Evolutionary conservation across 1,140 invertebrate genomes (phyloP).

Genomic region (Acromyrmex heyeri): DNA sequence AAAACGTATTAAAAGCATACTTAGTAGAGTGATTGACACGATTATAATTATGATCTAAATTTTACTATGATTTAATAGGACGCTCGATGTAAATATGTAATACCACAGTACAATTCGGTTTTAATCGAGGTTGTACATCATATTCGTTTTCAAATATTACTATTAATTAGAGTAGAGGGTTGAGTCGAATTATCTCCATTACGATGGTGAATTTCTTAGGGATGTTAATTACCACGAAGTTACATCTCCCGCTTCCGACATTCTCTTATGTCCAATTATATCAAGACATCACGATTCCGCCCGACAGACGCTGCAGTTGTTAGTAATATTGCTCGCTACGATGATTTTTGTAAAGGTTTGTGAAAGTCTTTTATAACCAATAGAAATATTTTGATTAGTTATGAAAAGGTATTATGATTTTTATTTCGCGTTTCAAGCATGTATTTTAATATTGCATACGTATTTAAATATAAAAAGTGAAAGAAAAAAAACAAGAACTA

Average conservation of each 20-base stretch:
- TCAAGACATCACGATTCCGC: constrained; percentile 52
- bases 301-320: constrained; percentile 22
- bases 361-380: neutral
- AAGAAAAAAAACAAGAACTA: neutral
- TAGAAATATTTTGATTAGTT: constrained; percentile 18
- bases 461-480: neutral
- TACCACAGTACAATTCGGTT: constrained; percentile 32
- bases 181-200: constrained; percentile 68
- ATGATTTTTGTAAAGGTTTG: neutral
- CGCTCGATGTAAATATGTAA: constrained; percentile 10
- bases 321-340: constrained; percentile 9
- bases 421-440: neutral
- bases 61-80: constrained; percentile 20
- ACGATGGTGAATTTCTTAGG: constrained; percentile 57
- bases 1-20: neutral
- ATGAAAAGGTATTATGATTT: neutral
- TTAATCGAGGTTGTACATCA: constrained; percentile 8
- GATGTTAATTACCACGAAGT: constrained; percentile 68
- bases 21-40: constrained; percentile 59
- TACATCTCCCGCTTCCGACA: constrained; percentile 58
- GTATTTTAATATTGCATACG: neutral
- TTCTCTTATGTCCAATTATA: constrained; percentile 71
- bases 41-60: constrained; percentile 68
- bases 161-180: constrained; percentile 70
- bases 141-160: constrained; percentile 55